phyloP scores from a whole-genome alignment of 2,888 invertebrate species.

The Sericinus montela region DNA sequence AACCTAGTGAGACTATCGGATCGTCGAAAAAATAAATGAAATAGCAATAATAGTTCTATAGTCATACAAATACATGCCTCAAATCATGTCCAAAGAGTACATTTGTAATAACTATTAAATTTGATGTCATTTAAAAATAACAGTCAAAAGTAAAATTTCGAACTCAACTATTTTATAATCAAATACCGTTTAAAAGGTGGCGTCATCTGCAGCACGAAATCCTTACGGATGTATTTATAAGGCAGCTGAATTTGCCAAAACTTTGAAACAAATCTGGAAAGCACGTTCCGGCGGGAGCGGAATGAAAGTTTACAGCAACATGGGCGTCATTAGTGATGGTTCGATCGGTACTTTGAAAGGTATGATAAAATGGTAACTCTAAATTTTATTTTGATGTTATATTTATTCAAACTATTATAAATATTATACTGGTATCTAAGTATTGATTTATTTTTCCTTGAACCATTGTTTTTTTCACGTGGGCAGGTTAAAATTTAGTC shows the following conservation, averaged over 20 bases:
- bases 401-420: neutral
- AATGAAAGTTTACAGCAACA: slow-evolving; percentile 34
- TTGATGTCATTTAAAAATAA: too few species aligned
- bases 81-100: too few species aligned
- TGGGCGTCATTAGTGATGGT: slow-evolving; percentile 65
- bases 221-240: slow-evolving; percentile 57
- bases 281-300: slow-evolving; percentile 31
- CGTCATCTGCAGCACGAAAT: slow-evolving; percentile 39
- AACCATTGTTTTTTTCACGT: too few species aligned
- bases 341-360: slow-evolving; percentile 60
- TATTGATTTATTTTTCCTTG: too few species aligned
- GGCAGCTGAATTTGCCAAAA: slow-evolving; percentile 44
- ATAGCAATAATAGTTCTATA: too few species aligned
- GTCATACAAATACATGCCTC: too few species aligned
- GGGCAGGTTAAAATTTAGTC: too few species aligned
- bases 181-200: slow-evolving; percentile 32
- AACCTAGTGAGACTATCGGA: too few species aligned
- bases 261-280: slow-evolving; percentile 48
- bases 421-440: too few species aligned
- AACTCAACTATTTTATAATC: slow-evolving; percentile 8
- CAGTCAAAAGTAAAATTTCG: too few species aligned
- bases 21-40: too few species aligned
- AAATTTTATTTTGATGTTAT: neutral
- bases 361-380: slow-evolving; percentile 22
- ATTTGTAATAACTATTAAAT: too few species aligned